These are phyloP conservation scores for Leptobrachium ailaonicum DNA, from an alignment of 2,113 vertebrate species.

Conservation along the genomic window DNA sequence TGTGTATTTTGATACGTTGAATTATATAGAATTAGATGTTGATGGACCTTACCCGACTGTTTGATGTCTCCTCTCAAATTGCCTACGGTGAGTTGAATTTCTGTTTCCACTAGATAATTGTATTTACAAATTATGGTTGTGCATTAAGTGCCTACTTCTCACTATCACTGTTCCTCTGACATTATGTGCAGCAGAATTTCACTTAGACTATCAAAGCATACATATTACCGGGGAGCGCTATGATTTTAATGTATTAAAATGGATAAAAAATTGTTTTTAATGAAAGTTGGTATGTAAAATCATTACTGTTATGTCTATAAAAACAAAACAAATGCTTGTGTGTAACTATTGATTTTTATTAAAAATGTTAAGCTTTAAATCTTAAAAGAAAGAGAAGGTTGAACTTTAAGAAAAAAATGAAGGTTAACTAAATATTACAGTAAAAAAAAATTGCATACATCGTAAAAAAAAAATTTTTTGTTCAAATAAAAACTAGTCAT, in stretches of 20 bases:
- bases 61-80: conserved; percentile 49
- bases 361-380: neutral
- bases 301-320: conserved; percentile 14
- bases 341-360: conserved; percentile 13
- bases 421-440: too few species aligned
- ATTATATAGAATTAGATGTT: conserved; percentile 47
- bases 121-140: conserved; percentile 47
- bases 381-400: neutral
- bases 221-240: conserved; percentile 25
- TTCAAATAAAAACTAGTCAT: too few species aligned
- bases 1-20: conserved; percentile 42
- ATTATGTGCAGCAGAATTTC: conserved; percentile 15
- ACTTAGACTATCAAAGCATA: conserved; percentile 26
- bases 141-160: conserved; percentile 38
- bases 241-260: conserved; percentile 24
- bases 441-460: too few species aligned
- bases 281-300: conserved; percentile 25
- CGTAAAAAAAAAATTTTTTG: too few species aligned
- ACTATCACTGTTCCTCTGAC: conserved; percentile 9
- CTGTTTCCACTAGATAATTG: conserved; percentile 42
- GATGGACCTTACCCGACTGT: conserved; percentile 42
- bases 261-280: neutral
- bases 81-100: conserved; percentile 42
- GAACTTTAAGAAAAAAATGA: neutral
- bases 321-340: neutral